phyloP scores from a whole-genome alignment of 2,888 invertebrate species.

The Callinectes sapidus region DNA sequence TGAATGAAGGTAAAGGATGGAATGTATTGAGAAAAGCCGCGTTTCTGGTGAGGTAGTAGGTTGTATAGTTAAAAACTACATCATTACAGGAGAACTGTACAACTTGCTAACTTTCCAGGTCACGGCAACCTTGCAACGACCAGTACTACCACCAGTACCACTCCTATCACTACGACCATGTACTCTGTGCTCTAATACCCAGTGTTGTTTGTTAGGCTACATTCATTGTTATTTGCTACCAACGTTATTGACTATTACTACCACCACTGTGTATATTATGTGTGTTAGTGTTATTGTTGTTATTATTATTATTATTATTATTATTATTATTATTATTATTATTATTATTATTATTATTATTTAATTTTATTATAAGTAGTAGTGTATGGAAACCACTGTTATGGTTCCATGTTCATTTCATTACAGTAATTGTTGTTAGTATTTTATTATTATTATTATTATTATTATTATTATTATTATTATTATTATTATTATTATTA shows the following conservation, averaged over 20 bases:
- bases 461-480: too few species aligned
- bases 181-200: background rate
- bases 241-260: background rate
- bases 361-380: too few species aligned
- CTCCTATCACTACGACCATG: background rate
- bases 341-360: too few species aligned
- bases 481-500: too few species aligned
- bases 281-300: background rate
- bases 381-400: too few species aligned
- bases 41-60: conserved; percentile 92
- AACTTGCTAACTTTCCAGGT: conserved; percentile 97
- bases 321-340: too few species aligned
- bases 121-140: conserved; percentile 74
- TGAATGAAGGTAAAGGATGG: background rate
- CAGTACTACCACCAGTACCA: background rate
- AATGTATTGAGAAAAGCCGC: conserved; percentile 26
- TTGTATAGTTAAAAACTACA: conserved; percentile 98
- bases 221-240: background rate
- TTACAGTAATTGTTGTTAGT: too few species aligned
- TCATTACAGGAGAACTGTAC: conserved; percentile 91
- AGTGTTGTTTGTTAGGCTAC: background rate
- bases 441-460: too few species aligned
- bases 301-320: background rate
- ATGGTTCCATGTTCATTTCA: too few species aligned
- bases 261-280: background rate